Evolutionary conservation across 2,888 invertebrate genomes (phyloP), one percentile per base, ranked within the genome.

Genomic region (Steinernema carpocapsae): DNA sequence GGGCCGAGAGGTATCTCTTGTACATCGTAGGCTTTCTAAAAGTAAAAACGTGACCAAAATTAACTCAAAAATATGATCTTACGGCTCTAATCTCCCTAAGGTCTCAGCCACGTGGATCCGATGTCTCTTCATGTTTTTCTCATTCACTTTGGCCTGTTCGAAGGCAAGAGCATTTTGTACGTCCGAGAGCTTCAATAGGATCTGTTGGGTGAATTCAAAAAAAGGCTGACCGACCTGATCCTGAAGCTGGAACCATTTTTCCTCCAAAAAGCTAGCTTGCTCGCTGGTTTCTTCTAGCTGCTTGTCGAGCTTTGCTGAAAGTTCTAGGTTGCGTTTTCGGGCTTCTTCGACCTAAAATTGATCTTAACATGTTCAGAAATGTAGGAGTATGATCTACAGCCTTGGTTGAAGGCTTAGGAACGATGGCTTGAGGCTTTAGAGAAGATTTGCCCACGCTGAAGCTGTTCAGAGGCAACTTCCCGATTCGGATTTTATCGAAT

Each of bases 21-120:
- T 56, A 56, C 56, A 56, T 56, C 12, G 56, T 56, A 12, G 56
- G 56, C 26, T 56, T 56, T 3, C 56, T 56, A 43, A 43, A 43
- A 43, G 22, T 51, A 10, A 26, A 22, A 24, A 4, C 26, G 3
- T 14, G n/a, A n/a, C n/a, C n/a, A n/a, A n/a, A 2, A 26, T 22
- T 19, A 56, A 4, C 6, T 22, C 12, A 6, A 17, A 56, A 26
- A 56, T 26, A 14, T 24, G 26, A 17, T 22, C 26, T 56, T 56
- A 56, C 56, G 56, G 56, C 26, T 56, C 56, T 6, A 56, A 26
- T 14, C 56, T 22, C 26, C 56, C 56, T 7, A 56, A 17, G 2
- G 56, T 24, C 56, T 56, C 24, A 22, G 56, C 56, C 14, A 56
- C 56, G 14, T 56, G 56, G 4, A 56, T 56, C 2, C 56, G 56